Base-by-base conservation (phyloP, 2,113 vertebrate genomes). In the Microcebus ravelobensis region DNA sequence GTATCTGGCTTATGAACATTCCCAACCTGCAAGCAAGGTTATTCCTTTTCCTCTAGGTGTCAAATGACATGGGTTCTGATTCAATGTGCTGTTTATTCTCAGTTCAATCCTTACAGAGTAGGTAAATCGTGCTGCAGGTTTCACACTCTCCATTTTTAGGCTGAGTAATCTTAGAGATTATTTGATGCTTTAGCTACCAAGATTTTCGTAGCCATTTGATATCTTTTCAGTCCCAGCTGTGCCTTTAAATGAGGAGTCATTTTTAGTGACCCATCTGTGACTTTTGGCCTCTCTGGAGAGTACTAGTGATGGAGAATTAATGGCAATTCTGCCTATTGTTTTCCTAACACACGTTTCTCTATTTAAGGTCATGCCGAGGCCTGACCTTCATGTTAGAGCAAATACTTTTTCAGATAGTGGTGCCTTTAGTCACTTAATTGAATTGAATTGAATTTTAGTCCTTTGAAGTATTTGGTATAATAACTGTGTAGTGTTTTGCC, bases 181-280 rank as follows among this genome's bases (percentile, higher is more conserved):
- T 25, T 95, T 57, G 68, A 23, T 94, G n/a, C 82, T 77, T 86
- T 90, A 67, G 31, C 52, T 71, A 67, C 70, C 59, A 59, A 52
- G 20, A 80, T 61, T 95, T 6, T 97, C 36, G 68, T 59, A 95
- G 52, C 48, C 68, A 70, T 73, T 84, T 88, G 83, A 55, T 89
- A 91, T 39, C 52, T 97, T 74, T 81, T 68, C 20, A n/a, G 63
- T 87, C 31, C 21, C 71, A 77, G 29, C 14, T 68, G 65, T 91
- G 29, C 74, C 74, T 90, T 90, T 87, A 87, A 82, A 67, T 90
- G 91, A 91, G 70, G 87, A 92, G 48, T 94, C n/a, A 87, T 74
- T 96, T 86, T 89, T 84, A 80, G 73, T 89, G 71, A 91, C 21
- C 13, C 8, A 25, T 76, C 70, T 87, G 45, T 87, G 45, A 83